Percentiles rank a stretch among this genome's conserved stretches.
Conservation (phyloP, 2,888 invertebrate species). For the Mellilla xanthometata region DNA sequence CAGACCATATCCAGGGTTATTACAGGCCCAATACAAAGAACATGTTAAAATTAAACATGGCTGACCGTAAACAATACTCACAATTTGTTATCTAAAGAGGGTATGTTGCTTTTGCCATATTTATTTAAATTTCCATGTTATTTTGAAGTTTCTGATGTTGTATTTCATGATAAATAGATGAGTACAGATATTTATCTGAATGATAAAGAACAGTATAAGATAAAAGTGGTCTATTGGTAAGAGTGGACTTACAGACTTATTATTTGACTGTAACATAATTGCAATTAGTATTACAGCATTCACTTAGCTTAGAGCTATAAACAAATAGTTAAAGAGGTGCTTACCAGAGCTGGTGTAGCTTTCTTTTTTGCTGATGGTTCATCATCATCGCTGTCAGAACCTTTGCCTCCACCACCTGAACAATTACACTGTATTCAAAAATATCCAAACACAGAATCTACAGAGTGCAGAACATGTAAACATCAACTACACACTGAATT, state of each 20-base stretch:
- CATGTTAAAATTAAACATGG: slow-evolving; percentile 17
- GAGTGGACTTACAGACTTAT: slow-evolving; percentile 14
- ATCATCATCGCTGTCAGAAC: slow-evolving; percentile 92
- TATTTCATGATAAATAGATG: slow-evolving; percentile 18
- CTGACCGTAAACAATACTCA: slow-evolving; percentile 17
- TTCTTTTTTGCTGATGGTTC: slow-evolving; percentile 91
- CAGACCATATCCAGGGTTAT: slow-evolving; percentile 13
- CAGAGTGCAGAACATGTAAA: slow-evolving; percentile 7
- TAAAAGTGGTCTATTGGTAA: slow-evolving; percentile 8
- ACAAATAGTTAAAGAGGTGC: slow-evolving; percentile 20
- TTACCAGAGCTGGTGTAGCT: slow-evolving; percentile 83
- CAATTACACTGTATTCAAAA: slow-evolving; percentile 29
- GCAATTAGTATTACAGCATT: slow-evolving; percentile 17
- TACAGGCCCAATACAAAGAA: slow-evolving; percentile 22
- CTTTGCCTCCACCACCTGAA: slow-evolving; percentile 85
- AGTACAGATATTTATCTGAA: slow-evolving; percentile 20
- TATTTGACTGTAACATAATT: slow-evolving; percentile 24
- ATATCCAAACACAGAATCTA: not conserved
- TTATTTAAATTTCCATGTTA: slow-evolving; percentile 14
- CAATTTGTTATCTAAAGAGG: slow-evolving; percentile 17
- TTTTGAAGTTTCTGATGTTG: slow-evolving; percentile 16
- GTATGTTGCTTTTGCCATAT: slow-evolving; percentile 12
- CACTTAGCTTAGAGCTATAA: slow-evolving; percentile 1
- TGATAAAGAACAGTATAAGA: slow-evolving; percentile 20
- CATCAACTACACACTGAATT: slow-evolving; percentile 61